phyloP scores from a whole-genome alignment of 2,888 invertebrate species.

The Agonopterix heracliana region DNA sequence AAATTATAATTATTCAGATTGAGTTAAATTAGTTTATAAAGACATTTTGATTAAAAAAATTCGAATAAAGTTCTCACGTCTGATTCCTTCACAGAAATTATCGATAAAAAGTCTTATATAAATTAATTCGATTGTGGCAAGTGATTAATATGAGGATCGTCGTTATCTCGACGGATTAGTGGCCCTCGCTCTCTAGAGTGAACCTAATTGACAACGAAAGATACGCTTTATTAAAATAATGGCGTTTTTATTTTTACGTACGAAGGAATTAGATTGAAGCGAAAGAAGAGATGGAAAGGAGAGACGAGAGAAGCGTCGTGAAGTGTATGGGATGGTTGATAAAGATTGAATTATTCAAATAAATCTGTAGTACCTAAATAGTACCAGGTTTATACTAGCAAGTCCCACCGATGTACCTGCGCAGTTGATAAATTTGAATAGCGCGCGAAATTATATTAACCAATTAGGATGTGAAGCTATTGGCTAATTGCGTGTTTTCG shows the following conservation, averaged over 20 bases:
- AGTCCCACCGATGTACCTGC: too few relatives aligned
- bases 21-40: too few relatives aligned
- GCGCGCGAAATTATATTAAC: too few relatives aligned
- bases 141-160: slow-evolving; percentile 56
- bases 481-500: too few relatives aligned
- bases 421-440: too few relatives aligned
- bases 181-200: slow-evolving; percentile 43
- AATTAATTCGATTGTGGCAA: slow-evolving; percentile 56
- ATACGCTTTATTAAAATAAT: slow-evolving; percentile 68
- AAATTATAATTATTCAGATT: too few relatives aligned
- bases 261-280: slow-evolving; percentile 1
- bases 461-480: too few relatives aligned
- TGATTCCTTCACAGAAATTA: slow-evolving; percentile 10
- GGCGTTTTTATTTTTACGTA: slow-evolving; percentile 46
- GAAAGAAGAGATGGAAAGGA: background rate
- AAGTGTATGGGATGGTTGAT: too few relatives aligned
- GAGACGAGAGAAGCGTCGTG: background rate
- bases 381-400: too few relatives aligned
- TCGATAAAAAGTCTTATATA: background rate
- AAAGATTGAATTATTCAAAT: too few relatives aligned
- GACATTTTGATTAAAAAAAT: background rate
- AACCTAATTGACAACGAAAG: slow-evolving; percentile 66
- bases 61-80: slow-evolving; percentile 14
- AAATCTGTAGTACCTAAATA: too few relatives aligned
- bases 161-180: slow-evolving; percentile 65